These are phyloP conservation scores for Hypothenemus hampei DNA, from an alignment of 1,140 invertebrate species.

Conservation along the genomic window DNA sequence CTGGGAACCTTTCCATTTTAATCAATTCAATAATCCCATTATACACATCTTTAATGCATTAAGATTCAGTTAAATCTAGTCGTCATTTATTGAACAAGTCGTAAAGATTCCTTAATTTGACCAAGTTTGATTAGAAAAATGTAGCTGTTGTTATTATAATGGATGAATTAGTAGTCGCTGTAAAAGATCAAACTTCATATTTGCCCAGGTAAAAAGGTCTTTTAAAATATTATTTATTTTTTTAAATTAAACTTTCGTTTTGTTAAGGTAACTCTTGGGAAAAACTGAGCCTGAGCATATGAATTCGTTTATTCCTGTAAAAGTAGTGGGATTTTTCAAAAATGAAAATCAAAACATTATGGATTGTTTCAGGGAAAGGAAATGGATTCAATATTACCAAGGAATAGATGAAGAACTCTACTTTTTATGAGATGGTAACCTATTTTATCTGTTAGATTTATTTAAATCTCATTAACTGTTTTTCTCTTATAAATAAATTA, in stretches of 20 bases:
- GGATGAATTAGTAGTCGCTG: constrained; percentile 55
- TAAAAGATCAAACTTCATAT: constrained; percentile 55
- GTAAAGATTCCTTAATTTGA: constrained; percentile 67
- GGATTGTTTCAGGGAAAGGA: constrained; percentile 79
- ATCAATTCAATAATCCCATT: constrained; percentile 68
- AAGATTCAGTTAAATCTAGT: constrained; percentile 66
- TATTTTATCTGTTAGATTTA: constrained; percentile 62
- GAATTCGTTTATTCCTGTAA: constrained; percentile 85
- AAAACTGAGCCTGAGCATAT: constrained; percentile 76
- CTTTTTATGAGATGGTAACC: constrained; percentile 70
- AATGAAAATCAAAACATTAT: constrained; percentile 74
- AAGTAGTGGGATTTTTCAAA: constrained; percentile 64
- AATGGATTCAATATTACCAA: constrained; percentile 70
- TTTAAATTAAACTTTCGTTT: constrained; percentile 19
- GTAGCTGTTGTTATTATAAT: constrained; percentile 58
- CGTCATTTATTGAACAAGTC: constrained; percentile 73
- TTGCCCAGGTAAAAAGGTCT: constrained; percentile 54
- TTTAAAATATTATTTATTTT: neutral
- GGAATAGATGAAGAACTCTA: constrained; percentile 68
- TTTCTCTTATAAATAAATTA: neutral
- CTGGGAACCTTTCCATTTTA: constrained; percentile 33
- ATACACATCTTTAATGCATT: constrained; percentile 68
- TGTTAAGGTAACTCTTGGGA: constrained; percentile 49
- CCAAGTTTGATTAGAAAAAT: constrained; percentile 77
- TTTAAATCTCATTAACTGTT: constrained; percentile 57